Conservation (phyloP, 2,113 vertebrate species). For the Peromyscus leucopus region DNA sequence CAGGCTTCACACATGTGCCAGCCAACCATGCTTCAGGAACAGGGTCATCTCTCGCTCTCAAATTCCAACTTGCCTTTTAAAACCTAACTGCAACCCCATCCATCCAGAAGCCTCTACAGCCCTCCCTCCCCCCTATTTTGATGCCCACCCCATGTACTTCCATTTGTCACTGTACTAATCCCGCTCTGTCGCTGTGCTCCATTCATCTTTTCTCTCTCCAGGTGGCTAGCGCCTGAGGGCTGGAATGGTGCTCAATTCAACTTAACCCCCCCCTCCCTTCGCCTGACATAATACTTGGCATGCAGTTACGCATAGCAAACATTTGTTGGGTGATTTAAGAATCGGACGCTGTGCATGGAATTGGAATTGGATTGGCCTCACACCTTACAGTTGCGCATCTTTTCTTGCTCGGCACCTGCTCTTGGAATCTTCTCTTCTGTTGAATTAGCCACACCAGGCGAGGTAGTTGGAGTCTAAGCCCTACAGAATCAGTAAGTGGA, state of each 20-base stretch:
- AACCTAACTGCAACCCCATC: not conserved
- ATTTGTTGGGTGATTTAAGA: not conserved
- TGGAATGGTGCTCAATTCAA: not conserved
- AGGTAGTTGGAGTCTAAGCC: not conserved
- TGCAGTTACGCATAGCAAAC: too few relatives aligned
- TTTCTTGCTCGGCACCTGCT: too few relatives aligned
- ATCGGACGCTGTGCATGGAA: not conserved
- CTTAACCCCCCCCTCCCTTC: not conserved
- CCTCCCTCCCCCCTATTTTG: not conserved
- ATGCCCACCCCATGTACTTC: too few relatives aligned
- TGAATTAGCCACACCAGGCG: not conserved
- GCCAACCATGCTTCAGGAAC: not conserved
- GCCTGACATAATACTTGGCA: not conserved
- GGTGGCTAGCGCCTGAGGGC: too few relatives aligned
- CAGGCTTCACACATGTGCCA: not conserved
- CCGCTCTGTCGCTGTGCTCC: not conserved
- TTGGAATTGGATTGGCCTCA: not conserved
- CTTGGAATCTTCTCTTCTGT: not conserved
- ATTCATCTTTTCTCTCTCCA: not conserved
- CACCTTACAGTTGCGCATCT: not conserved
- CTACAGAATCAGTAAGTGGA: not conserved
- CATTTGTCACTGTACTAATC: not conserved
- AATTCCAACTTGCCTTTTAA: not conserved
- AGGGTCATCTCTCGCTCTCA: not conserved
- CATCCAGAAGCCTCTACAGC: not conserved